phyloP scores from a whole-genome alignment of 2,797 vertebrate genomes.

The Arctocebus calabarensis region DNA sequence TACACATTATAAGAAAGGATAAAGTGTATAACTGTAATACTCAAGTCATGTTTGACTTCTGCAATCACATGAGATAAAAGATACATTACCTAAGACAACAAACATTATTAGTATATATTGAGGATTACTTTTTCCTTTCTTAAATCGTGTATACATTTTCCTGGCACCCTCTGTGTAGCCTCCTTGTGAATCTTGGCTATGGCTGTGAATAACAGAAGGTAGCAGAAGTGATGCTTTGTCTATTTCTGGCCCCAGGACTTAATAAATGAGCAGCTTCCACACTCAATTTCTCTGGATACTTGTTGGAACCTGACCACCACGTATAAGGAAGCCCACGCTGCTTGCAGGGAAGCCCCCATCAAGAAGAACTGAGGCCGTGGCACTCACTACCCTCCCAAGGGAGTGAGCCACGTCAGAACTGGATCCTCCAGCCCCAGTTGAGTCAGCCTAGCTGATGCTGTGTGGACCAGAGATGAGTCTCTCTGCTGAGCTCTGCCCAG shows the following conservation, averaged over 20 bases:
- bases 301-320: background rate
- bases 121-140: no score
- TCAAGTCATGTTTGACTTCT: no score
- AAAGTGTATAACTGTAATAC: no score
- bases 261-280: background rate
- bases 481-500: background rate
- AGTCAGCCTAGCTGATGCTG: background rate
- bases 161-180: no score
- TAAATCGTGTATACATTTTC: no score
- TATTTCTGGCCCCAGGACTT: background rate
- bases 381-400: fast-evolving
- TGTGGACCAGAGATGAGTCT: background rate
- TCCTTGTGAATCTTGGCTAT: background rate
- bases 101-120: no score
- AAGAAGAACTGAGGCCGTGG: background rate
- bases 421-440: background rate
- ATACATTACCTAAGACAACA: no score
- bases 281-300: background rate
- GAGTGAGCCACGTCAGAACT: background rate
- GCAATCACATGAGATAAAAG: no score
- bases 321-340: background rate
- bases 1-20: no score
- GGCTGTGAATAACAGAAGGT: background rate
- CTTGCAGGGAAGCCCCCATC: background rate
- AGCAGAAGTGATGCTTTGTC: background rate